Evolutionary conservation across 1,140 invertebrate genomes (phyloP), one percentile per base, ranked within the genome.

Genomic region (Apis dorsata): DNA sequence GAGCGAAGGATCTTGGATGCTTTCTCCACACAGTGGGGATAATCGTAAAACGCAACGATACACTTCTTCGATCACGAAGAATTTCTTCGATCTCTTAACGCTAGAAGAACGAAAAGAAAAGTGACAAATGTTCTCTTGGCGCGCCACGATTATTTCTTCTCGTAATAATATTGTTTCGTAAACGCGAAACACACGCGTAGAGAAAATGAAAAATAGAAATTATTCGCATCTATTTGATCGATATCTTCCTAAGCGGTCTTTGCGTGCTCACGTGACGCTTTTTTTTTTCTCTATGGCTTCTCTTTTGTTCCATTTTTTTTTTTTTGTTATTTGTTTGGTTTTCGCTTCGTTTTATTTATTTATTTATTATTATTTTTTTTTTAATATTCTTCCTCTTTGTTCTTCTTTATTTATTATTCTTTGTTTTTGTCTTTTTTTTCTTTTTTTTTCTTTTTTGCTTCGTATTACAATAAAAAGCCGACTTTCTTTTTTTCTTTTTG

Each of bases 251-350:
- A n/a, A 71, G 66, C 49, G 59, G 51, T 28, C 77, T 85, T 60
- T 72, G 81, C 63, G 70, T 81, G 84, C 74, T 79, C 55, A 78
- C 59, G 63, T 82, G 65, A 83, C 72, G 77, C 12, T 68, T 59
- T 21, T 12, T 81, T 19, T 28, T 63, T 12, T 55, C n/a, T 17
- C 9, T 69, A 49, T 51, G 53, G 12, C 28, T 55, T 21, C 21
- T 28, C 17, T 59, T 63, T 59, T 75, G 17, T 21, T 79, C 7
- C 34, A 12, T 68, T 21, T 21, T 44, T 66, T 44, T 17, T 5
- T 68, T 44, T 68, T 10, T 44, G 34, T 44, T 44, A 44, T 44
- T 24, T 44, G 34, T 44, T 44, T 44, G 34, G 34, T 17, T 44
- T 34, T 53, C 49, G 2, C 19, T 3, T n/a, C 24, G 8, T 63